Evolutionary conservation across 2,113 vertebrate genomes (phyloP).

Genomic region (Prunella himalayana): DNA sequence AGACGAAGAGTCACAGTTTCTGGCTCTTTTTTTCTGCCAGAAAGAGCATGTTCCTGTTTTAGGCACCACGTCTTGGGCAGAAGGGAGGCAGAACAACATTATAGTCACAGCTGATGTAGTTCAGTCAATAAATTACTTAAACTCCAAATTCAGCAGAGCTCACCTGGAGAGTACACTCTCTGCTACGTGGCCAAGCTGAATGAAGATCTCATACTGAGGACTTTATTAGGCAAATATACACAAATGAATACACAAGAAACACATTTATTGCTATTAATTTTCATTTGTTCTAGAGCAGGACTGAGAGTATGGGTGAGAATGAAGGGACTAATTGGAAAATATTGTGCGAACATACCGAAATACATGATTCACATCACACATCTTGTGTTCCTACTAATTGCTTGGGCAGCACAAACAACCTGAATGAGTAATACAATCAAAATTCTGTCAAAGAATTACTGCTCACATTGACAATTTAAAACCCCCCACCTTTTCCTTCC

Average conservation of each 20-base stretch:
- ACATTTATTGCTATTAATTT: not conserved
- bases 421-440: not conserved
- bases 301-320: not conserved
- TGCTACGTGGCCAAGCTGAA: rapidly evolving
- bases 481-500: not conserved
- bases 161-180: not conserved
- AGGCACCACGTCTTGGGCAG: not conserved
- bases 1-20: not conserved
- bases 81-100: not conserved
- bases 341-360: not conserved
- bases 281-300: not conserved
- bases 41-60: not conserved
- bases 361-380: not conserved
- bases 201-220: not conserved
- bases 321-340: not conserved
- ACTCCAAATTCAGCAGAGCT: not conserved
- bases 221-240: not conserved
- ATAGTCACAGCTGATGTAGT: not conserved
- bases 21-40: not conserved
- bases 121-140: not conserved
- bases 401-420: not conserved
- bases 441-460: not conserved
- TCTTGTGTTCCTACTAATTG: not conserved
- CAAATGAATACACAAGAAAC: not conserved
- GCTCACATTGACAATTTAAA: not conserved